phyloP scores from a whole-genome alignment of 2,113 vertebrate species.

The Gymnogyps californianus region DNA sequence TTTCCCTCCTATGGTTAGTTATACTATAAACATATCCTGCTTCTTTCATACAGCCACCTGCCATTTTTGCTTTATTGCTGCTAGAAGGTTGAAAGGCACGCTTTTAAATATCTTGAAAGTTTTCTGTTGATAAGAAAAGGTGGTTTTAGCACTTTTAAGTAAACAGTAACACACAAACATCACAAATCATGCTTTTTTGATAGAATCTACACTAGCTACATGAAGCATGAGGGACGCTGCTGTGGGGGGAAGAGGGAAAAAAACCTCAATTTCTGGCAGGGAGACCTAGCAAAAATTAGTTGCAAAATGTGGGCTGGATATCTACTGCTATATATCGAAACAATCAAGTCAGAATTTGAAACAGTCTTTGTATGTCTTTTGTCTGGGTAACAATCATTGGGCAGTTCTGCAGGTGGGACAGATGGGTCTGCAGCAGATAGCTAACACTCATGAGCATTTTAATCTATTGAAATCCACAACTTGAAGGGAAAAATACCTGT shows the following conservation, averaged over 20 bases:
- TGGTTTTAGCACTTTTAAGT: slow-evolving; percentile 71
- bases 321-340: not conserved
- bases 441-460: not conserved
- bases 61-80: slow-evolving; percentile 70
- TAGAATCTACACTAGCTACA: slow-evolving; percentile 59
- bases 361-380: not conserved
- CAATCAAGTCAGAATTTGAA: not conserved
- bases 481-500: not conserved
- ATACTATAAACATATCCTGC: slow-evolving; percentile 58
- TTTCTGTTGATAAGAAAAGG: slow-evolving; percentile 76
- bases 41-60: slow-evolving; percentile 70
- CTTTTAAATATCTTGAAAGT: slow-evolving; percentile 76
- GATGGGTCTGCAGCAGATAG: not conserved
- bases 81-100: slow-evolving; percentile 67
- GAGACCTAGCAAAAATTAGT: not conserved
- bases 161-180: slow-evolving; percentile 65
- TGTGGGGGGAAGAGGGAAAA: not conserved
- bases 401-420: not conserved
- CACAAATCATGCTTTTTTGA: slow-evolving; percentile 71
- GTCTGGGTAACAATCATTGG: not conserved
- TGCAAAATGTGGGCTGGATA: not conserved
- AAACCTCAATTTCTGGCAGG: not conserved
- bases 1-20: not conserved
- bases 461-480: not conserved
- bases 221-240: slow-evolving; percentile 17